These are phyloP conservation scores for Drosophila algonquin DNA, from an alignment of 2,888 invertebrate genomes.

Conservation along the genomic window DNA sequence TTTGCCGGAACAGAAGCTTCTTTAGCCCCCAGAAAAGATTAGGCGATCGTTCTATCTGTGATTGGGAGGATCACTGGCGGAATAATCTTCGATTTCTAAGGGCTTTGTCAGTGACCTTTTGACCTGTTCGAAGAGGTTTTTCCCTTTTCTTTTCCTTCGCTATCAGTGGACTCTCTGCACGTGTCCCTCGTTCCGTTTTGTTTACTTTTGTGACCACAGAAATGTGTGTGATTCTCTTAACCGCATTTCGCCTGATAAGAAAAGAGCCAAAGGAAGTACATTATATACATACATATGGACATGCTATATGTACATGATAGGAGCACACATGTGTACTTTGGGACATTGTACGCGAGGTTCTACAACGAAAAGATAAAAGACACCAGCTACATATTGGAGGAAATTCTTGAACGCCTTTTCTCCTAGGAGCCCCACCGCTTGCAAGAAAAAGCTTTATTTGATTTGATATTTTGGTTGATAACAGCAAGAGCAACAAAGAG, in stretches of 20 bases:
- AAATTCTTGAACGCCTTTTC: slow-evolving; percentile 36
- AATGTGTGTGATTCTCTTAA: slow-evolving; percentile 26
- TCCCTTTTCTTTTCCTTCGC: not conserved
- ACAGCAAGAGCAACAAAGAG: slow-evolving; percentile 50
- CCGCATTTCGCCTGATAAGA: slow-evolving; percentile 43
- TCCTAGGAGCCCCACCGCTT: slow-evolving; percentile 40
- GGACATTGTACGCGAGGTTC: not conserved
- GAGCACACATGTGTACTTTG: slow-evolving; percentile 15
- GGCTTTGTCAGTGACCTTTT: not conserved
- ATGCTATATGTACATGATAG: not conserved
- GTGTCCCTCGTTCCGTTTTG: slow-evolving; percentile 6
- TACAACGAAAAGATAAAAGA: slow-evolving; percentile 57
- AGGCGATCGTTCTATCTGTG: not conserved
- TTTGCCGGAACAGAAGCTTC: not conserved
- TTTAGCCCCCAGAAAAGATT: not conserved
- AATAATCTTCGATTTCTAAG: not conserved
- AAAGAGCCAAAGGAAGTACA: slow-evolving; percentile 42
- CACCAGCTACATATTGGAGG: slow-evolving; percentile 20
- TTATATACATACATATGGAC: slow-evolving; percentile 21
- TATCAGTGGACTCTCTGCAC: slow-evolving; percentile 3
- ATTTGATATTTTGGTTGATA: slow-evolving; percentile 41
- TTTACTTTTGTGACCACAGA: slow-evolving; percentile 13
- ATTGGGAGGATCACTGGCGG: not conserved
- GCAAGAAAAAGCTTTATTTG: slow-evolving; percentile 47
- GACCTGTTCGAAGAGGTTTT: not conserved